Evolutionary conservation across 1,140 invertebrate genomes (phyloP).

Genomic region (Drosophila malerkotliana): DNA sequence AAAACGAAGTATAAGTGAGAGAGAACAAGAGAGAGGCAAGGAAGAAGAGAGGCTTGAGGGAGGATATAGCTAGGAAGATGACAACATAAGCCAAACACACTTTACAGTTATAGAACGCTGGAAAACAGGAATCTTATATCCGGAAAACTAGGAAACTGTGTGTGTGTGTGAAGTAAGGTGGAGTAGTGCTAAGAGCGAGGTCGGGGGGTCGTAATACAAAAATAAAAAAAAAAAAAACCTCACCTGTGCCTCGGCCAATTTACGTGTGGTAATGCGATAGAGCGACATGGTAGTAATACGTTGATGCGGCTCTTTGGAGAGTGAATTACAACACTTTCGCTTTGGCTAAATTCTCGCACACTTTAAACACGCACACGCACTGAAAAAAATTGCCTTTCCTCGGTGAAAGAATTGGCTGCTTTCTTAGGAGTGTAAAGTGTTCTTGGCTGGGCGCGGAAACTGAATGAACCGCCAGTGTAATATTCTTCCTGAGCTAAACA

Average conservation of each 20-base stretch:
- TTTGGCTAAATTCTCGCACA: constrained; percentile 45
- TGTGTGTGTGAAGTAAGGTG: neutral
- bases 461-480: constrained; percentile 48
- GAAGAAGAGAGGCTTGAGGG: neutral
- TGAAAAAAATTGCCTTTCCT: constrained; percentile 75
- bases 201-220: neutral
- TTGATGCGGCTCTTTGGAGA: constrained; percentile 48
- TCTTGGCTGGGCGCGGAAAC: constrained; percentile 70
- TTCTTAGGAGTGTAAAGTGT: constrained; percentile 74
- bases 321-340: constrained; percentile 55
- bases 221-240: constrained; percentile 29
- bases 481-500: too few relatives aligned
- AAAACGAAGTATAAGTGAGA: neutral
- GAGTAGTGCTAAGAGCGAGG: neutral
- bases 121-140: constrained; percentile 2
- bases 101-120: constrained; percentile 17
- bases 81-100: constrained; percentile 36
- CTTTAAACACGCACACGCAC: constrained; percentile 70
- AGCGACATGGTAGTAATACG: constrained; percentile 70
- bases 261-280: constrained; percentile 75
- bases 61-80: constrained; percentile 6
- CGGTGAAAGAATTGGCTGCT: constrained; percentile 51
- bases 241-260: constrained; percentile 79
- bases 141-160: neutral
- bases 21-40: neutral